A percentile compares a stretch with the other conserved stretches of the same genome.
Conservation (phyloP, 2,113 vertebrate species). For the Herpailurus yagouaroundi region DNA sequence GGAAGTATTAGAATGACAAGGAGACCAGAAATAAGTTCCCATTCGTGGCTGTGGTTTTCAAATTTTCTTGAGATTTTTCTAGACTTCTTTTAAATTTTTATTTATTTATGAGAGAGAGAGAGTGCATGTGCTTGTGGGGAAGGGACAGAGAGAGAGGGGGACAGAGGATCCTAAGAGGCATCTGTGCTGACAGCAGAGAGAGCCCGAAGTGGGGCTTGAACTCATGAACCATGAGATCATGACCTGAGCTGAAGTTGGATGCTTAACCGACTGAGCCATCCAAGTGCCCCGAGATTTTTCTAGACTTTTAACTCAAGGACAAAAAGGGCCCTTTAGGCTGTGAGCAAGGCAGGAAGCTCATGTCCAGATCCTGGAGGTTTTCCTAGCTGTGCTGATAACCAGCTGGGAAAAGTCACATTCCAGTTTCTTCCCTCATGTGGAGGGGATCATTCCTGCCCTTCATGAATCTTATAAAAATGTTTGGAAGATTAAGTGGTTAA, state of each 20-base stretch:
- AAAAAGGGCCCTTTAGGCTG: background rate
- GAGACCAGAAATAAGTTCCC: background rate
- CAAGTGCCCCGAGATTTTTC: background rate
- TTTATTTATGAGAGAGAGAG: no score
- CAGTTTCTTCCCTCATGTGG: background rate
- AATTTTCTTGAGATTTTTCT: slow-evolving; percentile 49
- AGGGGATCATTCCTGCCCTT: background rate
- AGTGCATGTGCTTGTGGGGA: no score
- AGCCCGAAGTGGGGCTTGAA: no score
- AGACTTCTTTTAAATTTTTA: background rate
- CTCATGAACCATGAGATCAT: no score
- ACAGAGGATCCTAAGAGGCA: no score
- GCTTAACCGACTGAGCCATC: no score
- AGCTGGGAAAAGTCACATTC: background rate
- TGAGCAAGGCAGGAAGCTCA: background rate
- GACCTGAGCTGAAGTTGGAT: no score
- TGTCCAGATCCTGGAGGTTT: background rate
- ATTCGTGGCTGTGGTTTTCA: background rate
- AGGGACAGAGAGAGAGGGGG: no score
- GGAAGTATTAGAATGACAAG: background rate
- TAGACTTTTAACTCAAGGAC: slow-evolving; percentile 18
- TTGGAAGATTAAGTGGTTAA: background rate
- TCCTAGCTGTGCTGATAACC: background rate
- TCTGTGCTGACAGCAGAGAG: no score
- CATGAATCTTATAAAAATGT: background rate